A percentile compares a stretch with the other conserved stretches of the same genome.
These are phyloP conservation scores for Hypselothyrea guttata DNA, from an alignment of 2,888 invertebrate species.

Conservation along the genomic window DNA sequence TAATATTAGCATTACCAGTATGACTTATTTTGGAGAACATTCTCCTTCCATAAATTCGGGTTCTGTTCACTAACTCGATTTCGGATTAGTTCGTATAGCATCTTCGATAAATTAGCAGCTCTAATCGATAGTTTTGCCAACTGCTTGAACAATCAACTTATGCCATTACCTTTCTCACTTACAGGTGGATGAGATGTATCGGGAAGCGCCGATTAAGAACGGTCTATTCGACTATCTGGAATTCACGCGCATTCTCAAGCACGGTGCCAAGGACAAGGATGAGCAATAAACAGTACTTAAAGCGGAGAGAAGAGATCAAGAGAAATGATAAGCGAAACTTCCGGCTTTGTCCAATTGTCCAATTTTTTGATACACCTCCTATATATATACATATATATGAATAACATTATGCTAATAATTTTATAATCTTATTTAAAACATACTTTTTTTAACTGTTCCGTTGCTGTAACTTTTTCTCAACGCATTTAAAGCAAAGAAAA, in stretches of 20 bases:
- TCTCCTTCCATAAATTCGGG: no score
- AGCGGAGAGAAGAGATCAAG: not conserved
- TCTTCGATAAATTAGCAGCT: no score
- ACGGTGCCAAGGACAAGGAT: slow-evolving; percentile 99
- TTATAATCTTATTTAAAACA: not conserved
- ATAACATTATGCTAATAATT: not conserved
- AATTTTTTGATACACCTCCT: not conserved
- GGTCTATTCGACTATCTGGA: slow-evolving; percentile 98
- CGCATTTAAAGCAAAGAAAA: not conserved
- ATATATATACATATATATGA: not conserved
- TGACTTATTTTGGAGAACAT: no score
- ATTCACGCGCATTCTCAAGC: slow-evolving; percentile 99
- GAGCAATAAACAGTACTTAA: slow-evolving; percentile 86
- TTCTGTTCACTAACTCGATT: no score
- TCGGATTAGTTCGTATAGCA: no score
- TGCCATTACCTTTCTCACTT: not conserved
- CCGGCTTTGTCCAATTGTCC: slow-evolving; percentile 11
- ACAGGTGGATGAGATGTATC: slow-evolving; percentile 97
- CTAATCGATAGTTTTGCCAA: no score
- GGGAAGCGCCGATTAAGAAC: slow-evolving; percentile 97
- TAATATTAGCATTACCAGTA: no score
- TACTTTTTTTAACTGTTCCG: slow-evolving; percentile 3
- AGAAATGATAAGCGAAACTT: slow-evolving; percentile 1
- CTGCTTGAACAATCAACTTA: no score
- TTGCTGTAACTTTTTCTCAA: slow-evolving; percentile 1